Evolutionary conservation across 2,113 vertebrate species (phyloP).

Genomic region (Mastomys natalensis): DNA sequence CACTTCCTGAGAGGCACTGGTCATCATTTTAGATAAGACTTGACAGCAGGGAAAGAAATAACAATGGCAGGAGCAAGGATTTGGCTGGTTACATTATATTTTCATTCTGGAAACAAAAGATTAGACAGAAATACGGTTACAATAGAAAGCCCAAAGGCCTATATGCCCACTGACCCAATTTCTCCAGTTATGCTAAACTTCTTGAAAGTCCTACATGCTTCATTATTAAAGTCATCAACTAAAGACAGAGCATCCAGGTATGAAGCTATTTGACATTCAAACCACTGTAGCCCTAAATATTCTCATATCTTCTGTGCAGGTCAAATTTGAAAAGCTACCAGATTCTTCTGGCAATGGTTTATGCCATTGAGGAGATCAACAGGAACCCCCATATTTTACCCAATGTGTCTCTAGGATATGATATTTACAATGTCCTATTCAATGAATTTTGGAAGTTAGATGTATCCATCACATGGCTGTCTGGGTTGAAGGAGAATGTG

Average conservation of each 20-base stretch:
- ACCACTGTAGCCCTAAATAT: not conserved
- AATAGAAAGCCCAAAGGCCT: too few species aligned
- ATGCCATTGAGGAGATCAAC: not conserved
- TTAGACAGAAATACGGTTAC: too few species aligned
- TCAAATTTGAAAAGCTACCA: not conserved
- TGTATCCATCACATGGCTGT: not conserved
- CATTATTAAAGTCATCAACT: not conserved
- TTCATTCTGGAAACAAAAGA: too few species aligned
- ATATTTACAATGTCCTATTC: not conserved
- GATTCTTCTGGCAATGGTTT: not conserved
- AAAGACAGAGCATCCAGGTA: not conserved
- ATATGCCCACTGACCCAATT: too few species aligned
- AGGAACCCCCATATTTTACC: not conserved
- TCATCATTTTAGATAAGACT: too few species aligned
- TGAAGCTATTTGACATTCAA: not conserved
- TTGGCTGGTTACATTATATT: too few species aligned
- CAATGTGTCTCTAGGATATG: not conserved
- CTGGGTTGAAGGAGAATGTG: not conserved
- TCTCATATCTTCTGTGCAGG: not conserved
- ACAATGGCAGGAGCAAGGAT: too few species aligned
- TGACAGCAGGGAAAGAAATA: too few species aligned
- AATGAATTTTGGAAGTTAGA: not conserved
- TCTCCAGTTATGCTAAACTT: too few species aligned
- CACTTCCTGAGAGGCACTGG: too few species aligned
- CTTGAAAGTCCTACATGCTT: not conserved